Percentiles rank a stretch among this genome's conserved stretches.
These are phyloP conservation scores for Sylvia borin DNA, from an alignment of 2,797 vertebrate genomes.

Conservation along the genomic window DNA sequence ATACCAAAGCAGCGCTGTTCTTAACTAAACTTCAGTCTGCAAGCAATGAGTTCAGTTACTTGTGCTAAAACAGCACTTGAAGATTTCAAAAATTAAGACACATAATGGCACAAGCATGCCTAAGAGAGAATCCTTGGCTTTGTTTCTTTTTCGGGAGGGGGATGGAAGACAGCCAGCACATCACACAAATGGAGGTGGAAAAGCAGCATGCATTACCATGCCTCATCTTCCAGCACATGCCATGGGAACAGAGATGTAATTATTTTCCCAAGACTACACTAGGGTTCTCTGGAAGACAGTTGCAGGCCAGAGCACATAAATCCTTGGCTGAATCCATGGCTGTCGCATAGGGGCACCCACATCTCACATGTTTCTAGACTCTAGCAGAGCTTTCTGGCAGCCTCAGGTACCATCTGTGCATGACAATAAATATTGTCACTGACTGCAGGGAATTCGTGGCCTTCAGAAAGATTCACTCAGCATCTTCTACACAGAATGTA, in stretches of 20 bases:
- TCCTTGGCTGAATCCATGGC: neutral
- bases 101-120: neutral
- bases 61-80: neutral
- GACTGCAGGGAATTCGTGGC: neutral
- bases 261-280: neutral
- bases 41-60: neutral
- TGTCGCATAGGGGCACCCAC: neutral
- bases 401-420: neutral
- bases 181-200: neutral
- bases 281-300: neutral
- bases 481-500: neutral
- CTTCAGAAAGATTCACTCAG: neutral
- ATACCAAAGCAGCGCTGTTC: neutral
- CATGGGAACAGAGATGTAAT: neutral
- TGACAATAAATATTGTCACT: neutral
- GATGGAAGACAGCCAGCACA: rapidly evolving
- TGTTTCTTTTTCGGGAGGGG: neutral
- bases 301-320: neutral
- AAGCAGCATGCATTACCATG: neutral
- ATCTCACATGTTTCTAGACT: neutral
- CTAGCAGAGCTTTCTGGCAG: neutral
- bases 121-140: neutral
- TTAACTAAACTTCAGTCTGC: neutral
- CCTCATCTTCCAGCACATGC: neutral
- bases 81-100: neutral